Evolutionary conservation across 2,797 vertebrate genomes (phyloP).

Genomic region (Chloroceryle inda): DNA sequence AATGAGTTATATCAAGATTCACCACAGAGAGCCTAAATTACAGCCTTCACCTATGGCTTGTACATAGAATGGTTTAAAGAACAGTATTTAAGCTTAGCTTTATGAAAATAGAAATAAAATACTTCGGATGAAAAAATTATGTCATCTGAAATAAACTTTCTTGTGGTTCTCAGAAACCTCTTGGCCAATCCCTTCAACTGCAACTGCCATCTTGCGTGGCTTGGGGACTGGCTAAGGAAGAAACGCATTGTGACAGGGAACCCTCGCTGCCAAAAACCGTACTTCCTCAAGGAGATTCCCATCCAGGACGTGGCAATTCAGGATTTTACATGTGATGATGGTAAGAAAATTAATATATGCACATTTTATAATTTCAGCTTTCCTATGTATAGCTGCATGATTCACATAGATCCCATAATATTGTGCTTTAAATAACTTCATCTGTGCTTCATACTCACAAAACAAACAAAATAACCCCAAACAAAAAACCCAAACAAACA

Average conservation of each 20-base stretch:
- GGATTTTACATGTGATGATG: conserved; percentile 97
- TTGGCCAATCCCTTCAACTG: conserved; percentile 98
- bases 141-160: not conserved
- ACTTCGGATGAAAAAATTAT: not conserved
- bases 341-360: conserved; percentile 76
- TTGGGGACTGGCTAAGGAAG: conserved; percentile 96
- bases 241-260: conserved; percentile 97
- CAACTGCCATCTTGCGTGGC: conserved; percentile 96
- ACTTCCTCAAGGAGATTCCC: conserved; percentile 98
- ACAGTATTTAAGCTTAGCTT: not conserved
- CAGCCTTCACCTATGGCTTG: conserved; percentile 48
- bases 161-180: conserved; percentile 86
- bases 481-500: no score
- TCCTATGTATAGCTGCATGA: not conserved
- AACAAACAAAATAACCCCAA: not conserved
- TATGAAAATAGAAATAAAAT: not conserved
- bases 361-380: not conserved
- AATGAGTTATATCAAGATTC: conserved; percentile 66
- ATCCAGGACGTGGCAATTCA: conserved; percentile 98
- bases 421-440: not conserved
- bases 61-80: conserved; percentile 4
- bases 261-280: conserved; percentile 96
- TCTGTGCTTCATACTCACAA: not conserved
- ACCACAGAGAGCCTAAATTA: conserved; percentile 40
- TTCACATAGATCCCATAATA: not conserved